Evolutionary conservation across 2,888 invertebrate genomes (phyloP), one percentile per base, ranked within the genome.

Genomic region (Calameuta filiformis): DNA sequence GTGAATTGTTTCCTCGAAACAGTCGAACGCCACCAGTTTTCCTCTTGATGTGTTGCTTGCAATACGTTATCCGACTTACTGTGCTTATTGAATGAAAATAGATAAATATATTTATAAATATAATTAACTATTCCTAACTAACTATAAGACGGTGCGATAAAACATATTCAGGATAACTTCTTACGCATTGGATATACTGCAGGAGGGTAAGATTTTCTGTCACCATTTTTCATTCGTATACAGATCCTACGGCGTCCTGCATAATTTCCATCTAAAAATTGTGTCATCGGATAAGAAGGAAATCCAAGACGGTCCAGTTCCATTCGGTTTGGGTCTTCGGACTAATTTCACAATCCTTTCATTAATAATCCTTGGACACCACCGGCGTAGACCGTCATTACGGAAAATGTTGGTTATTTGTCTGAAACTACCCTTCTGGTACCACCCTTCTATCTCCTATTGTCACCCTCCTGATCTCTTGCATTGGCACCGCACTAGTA

Each of bases 1-100:
- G 79, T 23, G 79, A 80, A 84, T 83, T 76, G 79, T 81, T 77
- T 80, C 79, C 76, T 76, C 76, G 73, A 78, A 78, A 35, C 68
- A 56, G 68, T 23, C 75, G 31, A 73, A 34, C 73, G 35, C 35
- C n/a, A n/a, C 23, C 6, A n/a, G 11, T 11, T 73, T 35, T 12
- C n/a, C n/a, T 33, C 30, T 6, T n/a, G 15, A 71, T 2, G 12
- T 3, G 30, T 3, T 33, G 30, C 15, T n/a, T 11, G 71, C 12
- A 71, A 71, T 23, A 6, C n/a, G 30, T n/a, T 71, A 71, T 71
- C 12, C 33, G 30, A 4, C 30, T 71, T 6, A 33, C 33, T 4
- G 71, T 40, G 15, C 40, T 15, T 6, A 40, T 40, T 40, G 0
- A 40, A 15, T 40, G 40, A 1, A 40, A 4, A 15, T 15, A 15